phyloP scores from a whole-genome alignment of 2,113 vertebrate species.

The Panthera leo region DNA sequence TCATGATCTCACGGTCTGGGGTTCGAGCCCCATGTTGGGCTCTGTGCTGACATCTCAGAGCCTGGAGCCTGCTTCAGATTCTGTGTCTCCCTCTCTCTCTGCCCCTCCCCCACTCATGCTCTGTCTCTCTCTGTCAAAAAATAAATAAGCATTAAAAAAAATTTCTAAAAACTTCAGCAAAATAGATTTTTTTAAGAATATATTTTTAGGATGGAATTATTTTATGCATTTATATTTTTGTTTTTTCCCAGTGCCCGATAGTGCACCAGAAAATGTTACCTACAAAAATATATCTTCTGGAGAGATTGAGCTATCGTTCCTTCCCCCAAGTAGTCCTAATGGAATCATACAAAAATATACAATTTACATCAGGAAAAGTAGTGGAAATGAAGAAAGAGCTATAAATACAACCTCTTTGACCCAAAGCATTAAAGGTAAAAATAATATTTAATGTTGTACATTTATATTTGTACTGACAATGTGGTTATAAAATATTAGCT shows the following conservation, averaged over 20 bases:
- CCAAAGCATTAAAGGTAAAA: constrained; percentile 83
- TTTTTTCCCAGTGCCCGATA: constrained; percentile 84
- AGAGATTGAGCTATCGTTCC: constrained; percentile 86
- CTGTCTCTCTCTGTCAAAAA: no score
- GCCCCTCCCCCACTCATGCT: no score
- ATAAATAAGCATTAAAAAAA: no score
- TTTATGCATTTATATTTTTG: constrained; percentile 47
- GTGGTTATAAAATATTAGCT: background rate
- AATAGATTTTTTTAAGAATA: background rate
- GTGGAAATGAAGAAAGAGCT: constrained; percentile 79
- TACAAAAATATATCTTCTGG: constrained; percentile 86
- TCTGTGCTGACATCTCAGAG: no score
- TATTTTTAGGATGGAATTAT: background rate
- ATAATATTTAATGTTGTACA: background rate
- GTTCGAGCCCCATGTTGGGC: no score
- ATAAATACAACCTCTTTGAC: constrained; percentile 82
- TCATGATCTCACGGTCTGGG: no score
- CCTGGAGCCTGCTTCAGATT: no score
- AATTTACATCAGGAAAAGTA: constrained; percentile 83
- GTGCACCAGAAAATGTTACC: constrained; percentile 87
- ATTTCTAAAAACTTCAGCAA: background rate
- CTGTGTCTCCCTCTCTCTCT: no score
- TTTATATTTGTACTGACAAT: background rate
- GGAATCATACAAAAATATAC: constrained; percentile 87
- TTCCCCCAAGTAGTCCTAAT: constrained; percentile 85